phyloP scores from a whole-genome alignment of 2,113 vertebrate species.

The Protobothrops flavoviridis region DNA sequence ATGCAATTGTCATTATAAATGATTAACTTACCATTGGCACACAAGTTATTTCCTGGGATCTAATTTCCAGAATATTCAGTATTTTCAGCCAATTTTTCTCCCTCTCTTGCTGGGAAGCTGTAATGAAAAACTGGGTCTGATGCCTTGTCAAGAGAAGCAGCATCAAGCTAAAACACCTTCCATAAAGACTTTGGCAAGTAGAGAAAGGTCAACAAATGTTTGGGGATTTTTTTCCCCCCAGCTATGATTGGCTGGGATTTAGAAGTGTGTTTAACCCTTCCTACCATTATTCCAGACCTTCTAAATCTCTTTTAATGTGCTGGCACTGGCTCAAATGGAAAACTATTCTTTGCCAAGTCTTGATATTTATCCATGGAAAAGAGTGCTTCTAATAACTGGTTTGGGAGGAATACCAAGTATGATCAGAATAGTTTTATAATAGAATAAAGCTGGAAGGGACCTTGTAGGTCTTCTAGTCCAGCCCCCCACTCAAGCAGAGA shows the following conservation, averaged over 20 bases:
- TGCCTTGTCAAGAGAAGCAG: neutral
- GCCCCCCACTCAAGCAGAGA: no score
- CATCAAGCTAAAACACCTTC: constrained; percentile 12
- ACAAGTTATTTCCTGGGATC: neutral
- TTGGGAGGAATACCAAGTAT: neutral
- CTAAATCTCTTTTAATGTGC: neutral
- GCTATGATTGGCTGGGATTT: neutral
- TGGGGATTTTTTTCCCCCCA: neutral
- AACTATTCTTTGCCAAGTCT: neutral
- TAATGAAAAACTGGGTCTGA: neutral
- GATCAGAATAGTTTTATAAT: neutral
- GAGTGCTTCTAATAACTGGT: neutral
- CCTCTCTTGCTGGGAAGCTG: neutral
- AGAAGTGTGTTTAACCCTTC: neutral
- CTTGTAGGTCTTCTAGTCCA: no score
- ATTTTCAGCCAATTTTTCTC: neutral
- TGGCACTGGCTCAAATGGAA: neutral
- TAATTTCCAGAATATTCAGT: neutral
- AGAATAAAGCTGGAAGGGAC: no score
- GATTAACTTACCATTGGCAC: neutral
- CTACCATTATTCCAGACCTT: neutral
- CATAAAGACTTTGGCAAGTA: neutral
- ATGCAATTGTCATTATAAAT: neutral
- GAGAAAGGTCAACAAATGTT: constrained; percentile 9
- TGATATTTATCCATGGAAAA: neutral